These are phyloP conservation scores for Eutrigla gurnardus DNA, from an alignment of 2,797 vertebrate species.

Conservation along the genomic window DNA sequence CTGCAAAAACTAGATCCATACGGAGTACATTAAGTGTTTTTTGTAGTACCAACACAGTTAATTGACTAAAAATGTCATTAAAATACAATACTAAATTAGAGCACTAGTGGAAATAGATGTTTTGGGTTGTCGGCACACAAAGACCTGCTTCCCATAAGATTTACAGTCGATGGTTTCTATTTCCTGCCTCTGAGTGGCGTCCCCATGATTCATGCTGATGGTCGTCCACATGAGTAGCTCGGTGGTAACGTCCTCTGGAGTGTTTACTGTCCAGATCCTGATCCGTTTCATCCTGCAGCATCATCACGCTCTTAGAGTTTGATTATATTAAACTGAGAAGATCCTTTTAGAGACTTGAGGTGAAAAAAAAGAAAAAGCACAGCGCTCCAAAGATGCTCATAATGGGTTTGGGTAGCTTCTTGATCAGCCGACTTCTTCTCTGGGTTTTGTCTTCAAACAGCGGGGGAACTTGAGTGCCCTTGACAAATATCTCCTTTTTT, in stretches of 20 bases:
- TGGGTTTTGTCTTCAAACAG: slow-evolving; percentile 1
- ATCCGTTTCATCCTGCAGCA: slow-evolving; percentile 34
- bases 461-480: slow-evolving; percentile 8
- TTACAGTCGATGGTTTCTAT: slow-evolving; percentile 23
- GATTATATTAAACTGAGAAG: slow-evolving; percentile 42
- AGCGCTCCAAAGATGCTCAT: slow-evolving; percentile 6
- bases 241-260: slow-evolving; percentile 25
- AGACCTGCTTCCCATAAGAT: slow-evolving; percentile 19
- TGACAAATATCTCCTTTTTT: slow-evolving; percentile 24
- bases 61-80: not conserved
- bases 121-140: not conserved
- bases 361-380: slow-evolving; percentile 5
- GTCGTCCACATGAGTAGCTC: slow-evolving; percentile 24
- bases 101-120: not conserved
- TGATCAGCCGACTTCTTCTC: slow-evolving; percentile 32
- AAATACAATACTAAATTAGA: not conserved
- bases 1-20: not conserved
- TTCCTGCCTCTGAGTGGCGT: slow-evolving; percentile 32
- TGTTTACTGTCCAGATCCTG: slow-evolving; percentile 47
- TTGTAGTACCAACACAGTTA: not conserved
- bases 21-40: not conserved
- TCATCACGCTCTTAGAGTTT: slow-evolving; percentile 38
- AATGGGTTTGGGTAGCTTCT: not conserved
- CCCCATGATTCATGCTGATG: slow-evolving; percentile 41
- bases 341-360: slow-evolving; percentile 25